Base-by-base conservation (phyloP, 2,113 vertebrate genomes). In the Prinia subflava region DNA sequence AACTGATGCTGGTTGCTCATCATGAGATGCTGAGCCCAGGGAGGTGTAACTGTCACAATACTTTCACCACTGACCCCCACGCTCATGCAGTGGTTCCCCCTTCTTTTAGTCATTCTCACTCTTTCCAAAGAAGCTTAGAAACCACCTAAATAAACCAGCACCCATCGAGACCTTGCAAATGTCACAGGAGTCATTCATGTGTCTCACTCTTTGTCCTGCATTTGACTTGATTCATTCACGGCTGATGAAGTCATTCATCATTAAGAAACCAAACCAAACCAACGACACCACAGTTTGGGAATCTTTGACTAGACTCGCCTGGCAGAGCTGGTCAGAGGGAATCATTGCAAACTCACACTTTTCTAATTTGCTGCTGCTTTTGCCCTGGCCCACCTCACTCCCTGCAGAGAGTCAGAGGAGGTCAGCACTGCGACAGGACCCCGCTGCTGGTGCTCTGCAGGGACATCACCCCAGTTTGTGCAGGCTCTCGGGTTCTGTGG, bases 131-230 rank as follows among this genome's bases (percentile, higher is more conserved):
- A 92, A 93, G 77, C 90, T 95, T 89, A 96, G 90, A 97, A 97
- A 97, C 96, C 95, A 96, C 75, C 95, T 94, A 97, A 97, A 97
- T 97, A 97, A 97, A 97, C 46, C 69, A 94, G 95, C 90, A 84
- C 55, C 46, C 44, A 95, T 63, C 42, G 79, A 97, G 96, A 94
- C 95, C 92, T 0, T 95, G 95, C 90, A 97, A 97, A 97, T 97
- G 93, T 92, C 94, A 94, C 53, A 95, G 79, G 95, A 97, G 93
- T 95, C 95, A 97, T 97, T 96, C 97, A 90, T 95, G 90, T 87
- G 95, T 89, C 95, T 95, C 95, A 81, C 90, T 94, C 63, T 93
- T 79, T 89, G 96, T 97, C 94, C 96, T 96, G 52, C 89, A 64
- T 95, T 95, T 89, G 84, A 94, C 96, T 97, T 20, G 15, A 80